Percentiles rank a stretch among this genome's conserved stretches.
Evolutionary conservation across 2,888 invertebrate genomes (phyloP).

Genomic region (Morpho helenor): DNA sequence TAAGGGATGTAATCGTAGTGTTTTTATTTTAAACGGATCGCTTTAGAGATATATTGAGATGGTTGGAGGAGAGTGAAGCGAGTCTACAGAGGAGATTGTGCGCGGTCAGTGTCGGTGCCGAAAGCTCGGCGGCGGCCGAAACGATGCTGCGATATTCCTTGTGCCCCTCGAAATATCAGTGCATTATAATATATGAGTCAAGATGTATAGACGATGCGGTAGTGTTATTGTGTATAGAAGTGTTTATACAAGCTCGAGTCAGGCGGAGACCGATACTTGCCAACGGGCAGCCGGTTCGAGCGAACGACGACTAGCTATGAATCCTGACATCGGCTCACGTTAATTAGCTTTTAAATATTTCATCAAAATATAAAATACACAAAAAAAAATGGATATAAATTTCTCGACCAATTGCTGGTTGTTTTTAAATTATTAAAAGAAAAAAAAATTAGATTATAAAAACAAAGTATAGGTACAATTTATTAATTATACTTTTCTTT

Average conservation of each 20-base stretch:
- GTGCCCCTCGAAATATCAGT: slow-evolving; percentile 76
- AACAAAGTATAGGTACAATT: slow-evolving; percentile 79
- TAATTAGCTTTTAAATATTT: slow-evolving; percentile 79
- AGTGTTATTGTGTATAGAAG: slow-evolving; percentile 72
- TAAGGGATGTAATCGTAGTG: slow-evolving; percentile 69
- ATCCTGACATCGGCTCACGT: slow-evolving; percentile 80
- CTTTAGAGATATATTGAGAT: slow-evolving; percentile 37
- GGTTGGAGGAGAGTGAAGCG: slow-evolving; percentile 41
- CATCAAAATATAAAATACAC: slow-evolving; percentile 80
- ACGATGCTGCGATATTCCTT: slow-evolving; percentile 76
- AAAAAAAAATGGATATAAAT: slow-evolving; percentile 78
- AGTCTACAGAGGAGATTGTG: slow-evolving; percentile 18
- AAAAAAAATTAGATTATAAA: slow-evolving; percentile 78
- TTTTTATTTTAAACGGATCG: slow-evolving; percentile 61
- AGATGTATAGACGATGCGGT: slow-evolving; percentile 67
- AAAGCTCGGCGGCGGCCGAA: slow-evolving; percentile 49
- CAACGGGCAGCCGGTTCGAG: slow-evolving; percentile 61
- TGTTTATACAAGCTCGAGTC: slow-evolving; percentile 72
- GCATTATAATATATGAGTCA: slow-evolving; percentile 66
- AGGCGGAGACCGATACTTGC: slow-evolving; percentile 58
- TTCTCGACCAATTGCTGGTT: slow-evolving; percentile 79
- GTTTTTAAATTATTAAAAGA: slow-evolving; percentile 80
- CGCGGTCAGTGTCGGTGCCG: slow-evolving; percentile 30
- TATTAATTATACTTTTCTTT: slow-evolving; percentile 78
- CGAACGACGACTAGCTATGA: slow-evolving; percentile 79